These are phyloP conservation scores for Formicarius rufipectus DNA, from an alignment of 2,113 vertebrate species.

Conservation along the genomic window DNA sequence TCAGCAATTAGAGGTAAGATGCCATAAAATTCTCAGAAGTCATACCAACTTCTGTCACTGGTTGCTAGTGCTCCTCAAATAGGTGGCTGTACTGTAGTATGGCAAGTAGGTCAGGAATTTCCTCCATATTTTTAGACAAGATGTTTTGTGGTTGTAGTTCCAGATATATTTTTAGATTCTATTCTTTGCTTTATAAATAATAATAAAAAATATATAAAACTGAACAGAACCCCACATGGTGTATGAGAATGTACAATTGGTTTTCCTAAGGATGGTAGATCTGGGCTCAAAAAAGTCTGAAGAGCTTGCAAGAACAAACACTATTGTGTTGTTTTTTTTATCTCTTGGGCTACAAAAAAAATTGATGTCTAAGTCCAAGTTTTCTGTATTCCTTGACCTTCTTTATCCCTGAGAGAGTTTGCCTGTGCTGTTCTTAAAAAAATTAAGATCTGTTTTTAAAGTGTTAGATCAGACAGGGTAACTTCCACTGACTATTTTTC, in stretches of 20 bases:
- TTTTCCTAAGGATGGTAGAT: not conserved
- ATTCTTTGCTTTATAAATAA: not conserved
- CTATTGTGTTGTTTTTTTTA: not conserved
- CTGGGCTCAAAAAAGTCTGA: not conserved
- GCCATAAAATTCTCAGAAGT: not conserved
- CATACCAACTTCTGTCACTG: not conserved
- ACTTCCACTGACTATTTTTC: not conserved
- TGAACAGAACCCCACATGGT: rapidly evolving
- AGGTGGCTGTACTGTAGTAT: not conserved
- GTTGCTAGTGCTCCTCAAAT: not conserved
- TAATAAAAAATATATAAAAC: not conserved
- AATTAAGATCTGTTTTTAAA: not conserved
- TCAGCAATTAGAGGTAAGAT: constrained; percentile 10
- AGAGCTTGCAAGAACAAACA: not conserved
- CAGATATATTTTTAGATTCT: not conserved
- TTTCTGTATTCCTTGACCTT: not conserved
- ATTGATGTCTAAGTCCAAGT: not conserved
- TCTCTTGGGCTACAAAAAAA: not conserved
- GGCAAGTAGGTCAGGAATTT: not conserved
- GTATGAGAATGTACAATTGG: not conserved
- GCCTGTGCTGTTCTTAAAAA: not conserved
- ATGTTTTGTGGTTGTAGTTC: rapidly evolving
- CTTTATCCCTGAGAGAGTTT: not conserved
- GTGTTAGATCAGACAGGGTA: not conserved
- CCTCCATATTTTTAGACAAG: not conserved